Evolutionary conservation across 2,113 vertebrate species (phyloP).

Genomic region (Chaetorhynchus papuensis): DNA sequence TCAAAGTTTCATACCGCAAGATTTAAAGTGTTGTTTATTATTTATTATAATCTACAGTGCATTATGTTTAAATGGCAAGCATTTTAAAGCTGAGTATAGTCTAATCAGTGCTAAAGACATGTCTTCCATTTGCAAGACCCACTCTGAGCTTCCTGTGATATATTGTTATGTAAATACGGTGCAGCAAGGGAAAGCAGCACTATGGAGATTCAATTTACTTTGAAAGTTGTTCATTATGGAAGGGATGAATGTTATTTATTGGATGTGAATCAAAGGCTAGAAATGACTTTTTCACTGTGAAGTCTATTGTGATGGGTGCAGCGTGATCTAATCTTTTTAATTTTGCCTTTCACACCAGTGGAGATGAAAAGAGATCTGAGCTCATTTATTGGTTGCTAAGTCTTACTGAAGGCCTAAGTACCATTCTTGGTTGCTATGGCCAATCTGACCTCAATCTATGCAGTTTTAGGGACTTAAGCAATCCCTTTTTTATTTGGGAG

Average conservation of each 20-base stretch:
- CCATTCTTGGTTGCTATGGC: conserved; percentile 77
- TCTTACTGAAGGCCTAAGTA: conserved; percentile 72
- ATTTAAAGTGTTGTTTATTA: conserved; percentile 29
- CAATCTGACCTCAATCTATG: conserved; percentile 76
- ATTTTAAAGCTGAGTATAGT: conserved; percentile 44
- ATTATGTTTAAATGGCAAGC: conserved; percentile 47
- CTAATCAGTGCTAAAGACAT: conserved; percentile 57
- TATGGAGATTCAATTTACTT: conserved; percentile 81
- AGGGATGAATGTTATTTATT: conserved; percentile 80
- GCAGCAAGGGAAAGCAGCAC: conserved; percentile 69
- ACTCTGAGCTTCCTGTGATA: conserved; percentile 75
- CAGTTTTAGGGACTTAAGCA: conserved; percentile 72
- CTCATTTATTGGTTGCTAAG: conserved; percentile 80
- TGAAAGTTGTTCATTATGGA: conserved; percentile 81
- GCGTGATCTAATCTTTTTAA: conserved; percentile 83
- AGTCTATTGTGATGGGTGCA: conserved; percentile 74
- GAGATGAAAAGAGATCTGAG: conserved; percentile 78
- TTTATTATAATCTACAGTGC: conserved; percentile 5
- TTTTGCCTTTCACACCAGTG: conserved; percentile 80
- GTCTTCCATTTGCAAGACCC: conserved; percentile 68
- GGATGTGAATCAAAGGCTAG: conserved; percentile 77
- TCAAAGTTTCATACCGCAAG: neutral
- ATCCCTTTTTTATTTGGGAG: conserved; percentile 67
- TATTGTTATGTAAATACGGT: conserved; percentile 80
- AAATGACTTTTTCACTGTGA: conserved; percentile 80